phyloP scores from a whole-genome alignment of 2,797 vertebrate species.

The Heliangelus exortis region DNA sequence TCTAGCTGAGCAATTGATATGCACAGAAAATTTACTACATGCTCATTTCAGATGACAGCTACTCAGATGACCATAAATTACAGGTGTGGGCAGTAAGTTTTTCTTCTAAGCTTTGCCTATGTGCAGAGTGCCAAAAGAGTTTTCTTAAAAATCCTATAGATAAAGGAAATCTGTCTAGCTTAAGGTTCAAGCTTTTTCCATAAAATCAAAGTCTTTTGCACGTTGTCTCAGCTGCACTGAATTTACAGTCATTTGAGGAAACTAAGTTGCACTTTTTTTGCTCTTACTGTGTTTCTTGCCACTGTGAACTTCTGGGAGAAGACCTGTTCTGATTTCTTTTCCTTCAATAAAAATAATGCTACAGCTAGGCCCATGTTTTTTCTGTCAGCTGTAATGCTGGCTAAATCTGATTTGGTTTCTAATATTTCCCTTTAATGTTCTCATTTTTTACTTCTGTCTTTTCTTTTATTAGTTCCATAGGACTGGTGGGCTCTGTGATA shows the following conservation, averaged over 20 bases:
- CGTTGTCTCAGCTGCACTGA: neutral
- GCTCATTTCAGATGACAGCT: neutral
- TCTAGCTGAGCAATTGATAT: neutral
- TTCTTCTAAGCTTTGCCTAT: neutral
- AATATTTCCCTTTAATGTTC: slow-evolving; percentile 33
- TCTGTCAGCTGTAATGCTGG: slow-evolving; percentile 40
- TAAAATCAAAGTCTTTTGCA: neutral
- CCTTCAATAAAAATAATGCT: slow-evolving; percentile 5
- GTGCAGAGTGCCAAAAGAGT: neutral
- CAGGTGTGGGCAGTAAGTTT: neutral
- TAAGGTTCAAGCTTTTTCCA: neutral
- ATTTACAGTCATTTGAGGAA: neutral
- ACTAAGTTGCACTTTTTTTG: neutral
- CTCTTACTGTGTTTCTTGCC: neutral
- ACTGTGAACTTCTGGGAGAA: neutral
- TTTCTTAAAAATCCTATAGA: neutral
- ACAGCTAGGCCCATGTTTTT: neutral
- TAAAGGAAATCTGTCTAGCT: neutral
- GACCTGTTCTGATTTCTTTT: neutral
- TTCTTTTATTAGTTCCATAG: slow-evolving; percentile 70
- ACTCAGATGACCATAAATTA: neutral
- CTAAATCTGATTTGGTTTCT: slow-evolving; percentile 62
- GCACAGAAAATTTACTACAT: neutral
- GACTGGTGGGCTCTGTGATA: slow-evolving; percentile 17
- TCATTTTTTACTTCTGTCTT: slow-evolving; percentile 52